Evolutionary conservation across 2,888 invertebrate genomes (phyloP).

Genomic region (Amphipyra berbera): DNA sequence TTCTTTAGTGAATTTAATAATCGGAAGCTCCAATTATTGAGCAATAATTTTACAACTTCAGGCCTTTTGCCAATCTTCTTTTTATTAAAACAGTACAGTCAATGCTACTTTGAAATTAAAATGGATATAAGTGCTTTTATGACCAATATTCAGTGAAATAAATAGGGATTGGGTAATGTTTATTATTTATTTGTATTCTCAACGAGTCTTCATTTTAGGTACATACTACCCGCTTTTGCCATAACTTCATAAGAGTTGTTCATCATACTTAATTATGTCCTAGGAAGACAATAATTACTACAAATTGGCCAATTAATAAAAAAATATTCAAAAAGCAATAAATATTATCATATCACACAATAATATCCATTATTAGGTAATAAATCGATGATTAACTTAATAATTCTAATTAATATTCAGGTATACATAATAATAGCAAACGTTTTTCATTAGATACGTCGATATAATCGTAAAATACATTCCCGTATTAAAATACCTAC

Average conservation of each 20-base stretch:
- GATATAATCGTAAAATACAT: slow-evolving; percentile 82
- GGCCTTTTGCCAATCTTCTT: slow-evolving; percentile 35
- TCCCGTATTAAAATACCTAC: slow-evolving; percentile 88
- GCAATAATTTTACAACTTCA: slow-evolving; percentile 70
- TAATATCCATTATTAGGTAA: slow-evolving; percentile 62
- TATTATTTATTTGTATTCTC: slow-evolving; percentile 8
- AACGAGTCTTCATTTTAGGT: slow-evolving; percentile 23
- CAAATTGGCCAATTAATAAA: slow-evolving; percentile 53
- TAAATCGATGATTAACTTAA: slow-evolving; percentile 61
- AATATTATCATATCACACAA: slow-evolving; percentile 75
- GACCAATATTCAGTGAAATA: slow-evolving; percentile 10
- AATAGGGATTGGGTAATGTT: slow-evolving; percentile 6
- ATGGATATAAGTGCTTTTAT: slow-evolving; percentile 10
- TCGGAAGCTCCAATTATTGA: slow-evolving; percentile 82
- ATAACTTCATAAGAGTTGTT: slow-evolving; percentile 31
- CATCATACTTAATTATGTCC: slow-evolving; percentile 42
- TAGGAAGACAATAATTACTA: slow-evolving; percentile 63
- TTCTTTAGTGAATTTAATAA: slow-evolving; percentile 49
- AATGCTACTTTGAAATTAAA: slow-evolving; percentile 8
- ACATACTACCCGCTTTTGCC: slow-evolving; percentile 26
- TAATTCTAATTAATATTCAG: slow-evolving; percentile 63
- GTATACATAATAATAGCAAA: slow-evolving; percentile 73
- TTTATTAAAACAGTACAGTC: not conserved
- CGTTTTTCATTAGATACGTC: slow-evolving; percentile 69
- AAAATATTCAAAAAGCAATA: slow-evolving; percentile 65